Conservation (phyloP, 1,140 invertebrate species). For the Alviniconcha marisindica region DNA sequence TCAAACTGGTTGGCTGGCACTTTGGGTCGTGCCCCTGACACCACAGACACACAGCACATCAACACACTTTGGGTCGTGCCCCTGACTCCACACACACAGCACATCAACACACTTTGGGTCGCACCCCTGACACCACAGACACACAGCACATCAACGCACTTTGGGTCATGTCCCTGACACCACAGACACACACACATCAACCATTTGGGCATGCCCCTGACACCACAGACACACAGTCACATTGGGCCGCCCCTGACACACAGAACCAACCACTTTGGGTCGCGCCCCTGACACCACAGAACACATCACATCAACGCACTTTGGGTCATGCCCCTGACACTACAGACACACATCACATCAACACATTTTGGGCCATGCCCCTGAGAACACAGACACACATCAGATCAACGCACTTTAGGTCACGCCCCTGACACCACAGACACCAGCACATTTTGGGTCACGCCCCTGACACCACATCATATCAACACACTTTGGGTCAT, state of each 20-base stretch:
- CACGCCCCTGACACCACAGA: slow-evolving; percentile 65
- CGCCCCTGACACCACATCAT: too few species aligned
- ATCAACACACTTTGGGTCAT: slow-evolving; percentile 76
- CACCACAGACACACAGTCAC: slow-evolving; percentile 13
- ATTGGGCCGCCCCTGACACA: too few species aligned
- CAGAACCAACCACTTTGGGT: too few species aligned
- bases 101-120: slow-evolving; percentile 77
- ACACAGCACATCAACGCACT: not conserved
- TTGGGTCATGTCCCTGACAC: too few species aligned
- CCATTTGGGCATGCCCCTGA: slow-evolving; percentile 75
- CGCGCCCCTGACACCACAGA: too few species aligned
- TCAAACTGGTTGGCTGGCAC: slow-evolving; percentile 87
- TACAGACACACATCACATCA: not conserved
- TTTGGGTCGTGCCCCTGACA: slow-evolving; percentile 75
- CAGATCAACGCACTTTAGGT: slow-evolving; percentile 76
- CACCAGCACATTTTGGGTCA: too few species aligned
- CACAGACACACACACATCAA: too few species aligned
- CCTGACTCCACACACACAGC: too few species aligned
- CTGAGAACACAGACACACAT: too few species aligned
- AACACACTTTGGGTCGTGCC: too few species aligned
- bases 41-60: not conserved
- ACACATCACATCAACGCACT: too few species aligned
- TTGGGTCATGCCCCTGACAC: slow-evolving; percentile 75
- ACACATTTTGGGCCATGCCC: too few species aligned
- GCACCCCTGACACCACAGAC: slow-evolving; percentile 61